Evolutionary conservation across 2,888 invertebrate genomes (phyloP), one percentile per base, ranked within the genome.

Genomic region (Furcula furcula): DNA sequence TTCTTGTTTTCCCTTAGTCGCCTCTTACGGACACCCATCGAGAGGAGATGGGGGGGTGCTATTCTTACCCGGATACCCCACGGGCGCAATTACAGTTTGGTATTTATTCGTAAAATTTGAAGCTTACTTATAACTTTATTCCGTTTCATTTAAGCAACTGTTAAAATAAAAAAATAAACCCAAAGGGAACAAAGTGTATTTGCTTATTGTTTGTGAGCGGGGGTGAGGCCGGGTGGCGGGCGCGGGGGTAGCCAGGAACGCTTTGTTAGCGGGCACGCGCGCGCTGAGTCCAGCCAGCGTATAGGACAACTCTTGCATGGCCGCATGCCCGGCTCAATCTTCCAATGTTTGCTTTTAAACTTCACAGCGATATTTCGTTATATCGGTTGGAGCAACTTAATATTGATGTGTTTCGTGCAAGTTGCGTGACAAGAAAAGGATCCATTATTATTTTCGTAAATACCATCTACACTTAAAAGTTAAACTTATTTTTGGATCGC

Each of bases 251-350:
- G 42, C 27, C 43, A 38, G 43, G 34, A 26, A 50, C 48, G 60
- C 76, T 76, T 80, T 81, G 81, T 81, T 78, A 73, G 77, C 63
- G 60, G 64, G 79, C 81, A 79, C 80, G 82, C 78, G 79, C 26
- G 26, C 63, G 57, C 64, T 57, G 53, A 60, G 50, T 54, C 55
- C 57, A 62, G 55, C 53, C 53, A 50, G 48, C 57, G 55, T 12
- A 12, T 7, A 14, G 13, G 14, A 26, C 26, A 26, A n/a, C 51
- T 64, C 59, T 55, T 52, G 57, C 55, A n/a, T n/a, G n/a, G n/a
- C n/a, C n/a, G 67, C 65, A 61, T 55, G 51, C 36, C 65, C 32
- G 57, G 45, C 60, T 72, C 76, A 76, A 73, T 50, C 68, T 72
- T 65, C 33, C 32, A 48, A 52, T 55, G 48, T 55, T 59, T 55